phyloP scores from a whole-genome alignment of 2,113 vertebrate genomes.

The Nannospalax galili region DNA sequence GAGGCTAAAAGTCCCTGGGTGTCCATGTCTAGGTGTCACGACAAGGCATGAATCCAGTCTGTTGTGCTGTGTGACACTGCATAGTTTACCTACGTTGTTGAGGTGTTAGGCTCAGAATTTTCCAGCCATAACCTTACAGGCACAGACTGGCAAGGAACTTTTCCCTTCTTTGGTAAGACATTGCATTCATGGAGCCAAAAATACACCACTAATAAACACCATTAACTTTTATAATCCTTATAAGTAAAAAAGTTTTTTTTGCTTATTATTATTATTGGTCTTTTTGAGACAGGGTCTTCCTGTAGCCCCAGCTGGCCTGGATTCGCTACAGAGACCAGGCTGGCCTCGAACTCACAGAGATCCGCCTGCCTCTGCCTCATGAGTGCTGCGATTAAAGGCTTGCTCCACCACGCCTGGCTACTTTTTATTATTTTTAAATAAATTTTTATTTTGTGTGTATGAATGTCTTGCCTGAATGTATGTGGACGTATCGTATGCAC shows the following conservation, averaged over 20 bases:
- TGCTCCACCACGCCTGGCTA: too few species aligned
- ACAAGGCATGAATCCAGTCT: background rate
- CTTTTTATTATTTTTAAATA: too few species aligned
- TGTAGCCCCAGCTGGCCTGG: too few species aligned
- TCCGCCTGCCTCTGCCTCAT: too few species aligned
- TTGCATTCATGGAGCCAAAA: background rate
- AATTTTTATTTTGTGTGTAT: too few species aligned
- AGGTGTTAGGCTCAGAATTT: background rate
- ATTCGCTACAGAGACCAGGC: too few species aligned
- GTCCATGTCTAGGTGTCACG: background rate
- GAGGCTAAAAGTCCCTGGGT: background rate
- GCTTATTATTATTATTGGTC: too few species aligned
- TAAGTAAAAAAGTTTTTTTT: too few species aligned
- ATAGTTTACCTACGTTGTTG: background rate
- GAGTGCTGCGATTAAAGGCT: background rate
- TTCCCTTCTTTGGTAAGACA: background rate
- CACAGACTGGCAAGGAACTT: background rate
- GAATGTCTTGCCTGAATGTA: too few species aligned
- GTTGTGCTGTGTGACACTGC: background rate
- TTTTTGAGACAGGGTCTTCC: too few species aligned
- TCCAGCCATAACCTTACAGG: background rate
- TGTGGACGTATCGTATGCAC: too few species aligned
- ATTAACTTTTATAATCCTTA: background rate
- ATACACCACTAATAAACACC: background rate
- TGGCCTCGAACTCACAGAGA: too few species aligned